These are phyloP conservation scores for Caerostris darwini DNA, from an alignment of 1,140 invertebrate genomes.

Conservation along the genomic window DNA sequence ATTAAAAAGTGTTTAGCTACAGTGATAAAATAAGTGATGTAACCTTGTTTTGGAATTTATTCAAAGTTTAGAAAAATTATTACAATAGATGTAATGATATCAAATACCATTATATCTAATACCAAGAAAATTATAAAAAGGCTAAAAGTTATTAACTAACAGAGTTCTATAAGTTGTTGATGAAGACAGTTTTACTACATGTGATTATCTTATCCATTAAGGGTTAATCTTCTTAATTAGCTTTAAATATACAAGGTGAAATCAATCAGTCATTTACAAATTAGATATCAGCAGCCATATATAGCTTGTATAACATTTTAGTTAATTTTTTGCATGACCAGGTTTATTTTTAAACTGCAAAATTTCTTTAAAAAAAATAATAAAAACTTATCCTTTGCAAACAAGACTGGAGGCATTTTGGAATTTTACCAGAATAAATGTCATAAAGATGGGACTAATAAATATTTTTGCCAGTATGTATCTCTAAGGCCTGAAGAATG, in stretches of 20 bases:
- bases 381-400: slow-evolving; percentile 6
- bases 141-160: neutral
- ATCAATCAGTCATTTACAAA: slow-evolving; percentile 26
- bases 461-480: slow-evolving; percentile 27
- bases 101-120: too few relatives aligned
- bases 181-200: neutral
- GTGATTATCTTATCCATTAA: neutral
- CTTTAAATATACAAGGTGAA: slow-evolving; percentile 24
- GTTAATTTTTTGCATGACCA: neutral
- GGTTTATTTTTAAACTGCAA: neutral
- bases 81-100: neutral
- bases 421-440: slow-evolving; percentile 41
- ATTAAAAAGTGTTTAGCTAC: too few relatives aligned
- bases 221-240: slow-evolving; percentile 12
- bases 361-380: neutral
- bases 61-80: neutral
- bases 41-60: too few relatives aligned
- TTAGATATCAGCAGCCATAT: neutral
- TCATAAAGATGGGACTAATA: slow-evolving; percentile 57
- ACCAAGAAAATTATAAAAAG: neutral
- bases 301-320: neutral
- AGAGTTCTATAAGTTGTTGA: neutral
- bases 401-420: slow-evolving; percentile 17
- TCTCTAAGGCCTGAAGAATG: neutral
- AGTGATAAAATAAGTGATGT: too few relatives aligned